Evolutionary conservation across 2,797 vertebrate genomes (phyloP), one percentile per base, ranked within the genome.

Genomic region (Pelobates cultripes): DNA sequence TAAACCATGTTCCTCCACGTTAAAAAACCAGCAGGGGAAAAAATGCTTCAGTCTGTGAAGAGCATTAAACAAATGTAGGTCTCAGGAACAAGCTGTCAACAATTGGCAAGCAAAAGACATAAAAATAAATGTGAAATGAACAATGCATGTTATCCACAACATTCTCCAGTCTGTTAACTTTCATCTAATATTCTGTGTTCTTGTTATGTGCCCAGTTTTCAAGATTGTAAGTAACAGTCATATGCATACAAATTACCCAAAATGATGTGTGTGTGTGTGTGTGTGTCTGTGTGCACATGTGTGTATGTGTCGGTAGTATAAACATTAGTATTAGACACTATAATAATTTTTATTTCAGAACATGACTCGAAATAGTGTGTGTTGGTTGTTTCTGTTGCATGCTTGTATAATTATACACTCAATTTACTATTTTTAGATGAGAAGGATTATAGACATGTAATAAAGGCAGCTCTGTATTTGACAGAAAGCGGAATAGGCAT

Each of bases 61-160:
- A 90, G 88, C 85, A 90, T 91, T 90, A 91, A 91, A 91, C 88
- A 91, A 91, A 91, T 87, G 89, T 88, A 88, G 86, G 89, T 84
- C 89, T 90, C 86, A 66, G 86, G 89, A 91, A 90, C 90, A 92
- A 91, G 89, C 91, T 91, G 90, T 91, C 72, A 73, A 87, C 88
- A 87, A 90, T 90, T 90, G 89, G 90, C 90, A 90, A 80, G 64
- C 73, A 88, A 79, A 87, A 86, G 82, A 80, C 77, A 90, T 85
- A 91, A 90, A 89, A 79, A 89, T 89, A 86, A 88, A 85, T 86
- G 86, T 86, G 87, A 89, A 90, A 90, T 85, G 87, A 90, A 92
- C 85, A 81, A 86, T 85, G 86, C 87, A 85, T 90, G 84, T 89
- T 83, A 75, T 82, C 78, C 87, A 85, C 84, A 88, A 90, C 87